Base-by-base conservation (phyloP, 2,888 invertebrate species). In the Yponomeuta sedellus region DNA sequence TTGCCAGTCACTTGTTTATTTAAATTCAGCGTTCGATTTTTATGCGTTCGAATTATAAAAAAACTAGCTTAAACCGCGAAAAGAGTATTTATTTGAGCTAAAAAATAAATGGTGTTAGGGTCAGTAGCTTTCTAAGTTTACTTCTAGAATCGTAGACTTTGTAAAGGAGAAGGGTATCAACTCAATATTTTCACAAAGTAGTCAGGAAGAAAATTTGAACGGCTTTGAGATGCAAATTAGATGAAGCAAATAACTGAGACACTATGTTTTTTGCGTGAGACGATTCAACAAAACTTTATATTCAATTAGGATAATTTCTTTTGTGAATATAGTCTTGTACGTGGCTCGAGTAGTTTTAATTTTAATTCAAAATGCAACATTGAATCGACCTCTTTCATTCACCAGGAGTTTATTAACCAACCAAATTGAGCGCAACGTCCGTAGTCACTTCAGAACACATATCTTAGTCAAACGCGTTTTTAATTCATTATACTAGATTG, bases 291-390 rank as follows among this genome's bases (percentile, higher is more conserved):
- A 52, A 16, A 52, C 44, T 52, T 16, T 12, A 12, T 52, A 12
- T 11, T 19, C 59, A 12, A 59, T 59, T 59, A 59, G 59, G 25
- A 25, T 59, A 59, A 59, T 59, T 59, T 59, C 25, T 59, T 59
- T 59, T 59, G 59, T 59, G 59, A 59, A 59, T 59, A 59, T 25
- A 22, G 25, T 25, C 5, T 12, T 22, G 25, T 59, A 59, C 59
- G 5, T 25, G 25, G 20, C 59, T 12, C 12, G 59, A 59, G 20
- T 25, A 59, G 59, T 59, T 59, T 22, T 0, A 12, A 20, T 59
- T 59, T 22, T 0, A 12, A 20, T 25, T 22, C 22, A 22, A 12
- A 20, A 20, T 16, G 16, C 1, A 52, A 52, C 16, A 52, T 52
- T 52, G 2, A 52, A 1, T 2, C 16, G 16, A 12, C 44, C 44